phyloP scores from a whole-genome alignment of 2,888 invertebrate genomes.

The Kryphioiulus occultus region DNA sequence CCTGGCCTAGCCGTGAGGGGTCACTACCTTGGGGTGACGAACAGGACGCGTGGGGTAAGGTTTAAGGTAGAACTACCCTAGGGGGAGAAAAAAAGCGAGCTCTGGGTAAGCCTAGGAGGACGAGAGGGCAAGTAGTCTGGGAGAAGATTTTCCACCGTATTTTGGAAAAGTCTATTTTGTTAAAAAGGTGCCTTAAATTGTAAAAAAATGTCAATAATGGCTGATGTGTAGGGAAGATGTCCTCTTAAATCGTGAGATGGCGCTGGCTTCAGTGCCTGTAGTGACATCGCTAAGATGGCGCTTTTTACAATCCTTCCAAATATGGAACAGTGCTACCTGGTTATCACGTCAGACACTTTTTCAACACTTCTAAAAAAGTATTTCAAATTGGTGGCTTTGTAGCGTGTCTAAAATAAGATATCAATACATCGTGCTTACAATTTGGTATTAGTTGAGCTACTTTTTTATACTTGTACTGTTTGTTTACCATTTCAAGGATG shows the following conservation, averaged over 20 bases:
- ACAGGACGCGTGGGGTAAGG: constrained; percentile 29
- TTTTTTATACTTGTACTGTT: too few relatives aligned
- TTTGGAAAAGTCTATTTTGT: constrained; percentile 31
- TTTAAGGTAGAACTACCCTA: constrained; percentile 20
- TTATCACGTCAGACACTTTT: too few relatives aligned
- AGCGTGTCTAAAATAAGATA: too few relatives aligned
- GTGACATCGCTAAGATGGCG: neutral
- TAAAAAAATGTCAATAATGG: constrained; percentile 22
- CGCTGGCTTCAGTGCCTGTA: neutral
- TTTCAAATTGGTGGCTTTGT: too few relatives aligned
- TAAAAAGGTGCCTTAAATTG: neutral
- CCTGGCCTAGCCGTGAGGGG: constrained; percentile 24
- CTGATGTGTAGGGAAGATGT: neutral
- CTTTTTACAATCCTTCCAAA: too few relatives aligned
- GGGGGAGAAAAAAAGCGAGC: neutral
- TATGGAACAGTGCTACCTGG: too few relatives aligned
- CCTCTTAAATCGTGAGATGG: neutral
- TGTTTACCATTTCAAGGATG: too few relatives aligned
- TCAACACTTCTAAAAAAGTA: too few relatives aligned
- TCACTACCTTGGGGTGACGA: neutral
- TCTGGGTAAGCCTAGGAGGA: constrained; percentile 35
- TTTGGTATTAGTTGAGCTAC: too few relatives aligned
- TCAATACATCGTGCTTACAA: too few relatives aligned
- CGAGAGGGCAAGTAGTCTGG: constrained; percentile 26
- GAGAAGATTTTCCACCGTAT: neutral